A percentile compares a stretch with the other conserved stretches of the same genome.
These are phyloP conservation scores for Leucophenga varia DNA, from an alignment of 1,140 invertebrate genomes.

Conservation along the genomic window DNA sequence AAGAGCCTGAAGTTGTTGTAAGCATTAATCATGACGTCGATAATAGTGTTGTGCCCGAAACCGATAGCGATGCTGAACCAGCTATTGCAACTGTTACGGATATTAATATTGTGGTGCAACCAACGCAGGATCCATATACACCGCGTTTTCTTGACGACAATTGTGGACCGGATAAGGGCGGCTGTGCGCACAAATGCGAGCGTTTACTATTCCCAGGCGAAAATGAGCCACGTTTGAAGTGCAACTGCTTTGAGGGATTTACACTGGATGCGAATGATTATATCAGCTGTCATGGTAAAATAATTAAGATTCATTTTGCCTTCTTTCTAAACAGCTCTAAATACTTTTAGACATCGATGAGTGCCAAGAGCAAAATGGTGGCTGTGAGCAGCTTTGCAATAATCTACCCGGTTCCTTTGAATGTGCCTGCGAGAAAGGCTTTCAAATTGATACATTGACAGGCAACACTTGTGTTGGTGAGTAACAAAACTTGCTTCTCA, in stretches of 20 bases:
- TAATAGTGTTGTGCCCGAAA: not conserved
- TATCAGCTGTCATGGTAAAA: slow-evolving; percentile 41
- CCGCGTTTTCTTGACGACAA: slow-evolving; percentile 35
- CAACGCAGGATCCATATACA: slow-evolving; percentile 37
- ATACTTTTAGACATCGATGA: slow-evolving; percentile 72
- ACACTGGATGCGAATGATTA: slow-evolving; percentile 42
- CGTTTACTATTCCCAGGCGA: slow-evolving; percentile 42
- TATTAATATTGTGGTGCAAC: slow-evolving; percentile 18
- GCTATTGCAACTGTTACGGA: slow-evolving; percentile 8
- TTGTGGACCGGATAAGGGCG: slow-evolving; percentile 41
- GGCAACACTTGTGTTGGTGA: slow-evolving; percentile 52
- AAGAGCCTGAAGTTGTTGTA: not conserved
- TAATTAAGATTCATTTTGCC: not conserved
- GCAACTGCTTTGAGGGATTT: slow-evolving; percentile 45
- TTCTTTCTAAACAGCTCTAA: not conserved
- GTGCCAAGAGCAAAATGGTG: slow-evolving; percentile 69
- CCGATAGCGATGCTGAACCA: not conserved
- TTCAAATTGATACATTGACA: slow-evolving; percentile 29
- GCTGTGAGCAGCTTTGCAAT: slow-evolving; percentile 64
- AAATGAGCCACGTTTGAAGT: slow-evolving; percentile 38
- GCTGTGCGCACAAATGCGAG: slow-evolving; percentile 52
- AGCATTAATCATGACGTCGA: too few relatives aligned
- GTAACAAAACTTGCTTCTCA: slow-evolving; percentile 5
- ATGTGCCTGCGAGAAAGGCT: slow-evolving; percentile 68
- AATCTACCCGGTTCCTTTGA: slow-evolving; percentile 73